phyloP scores from a whole-genome alignment of 2,888 invertebrate species.

The Polia nebulosa region DNA sequence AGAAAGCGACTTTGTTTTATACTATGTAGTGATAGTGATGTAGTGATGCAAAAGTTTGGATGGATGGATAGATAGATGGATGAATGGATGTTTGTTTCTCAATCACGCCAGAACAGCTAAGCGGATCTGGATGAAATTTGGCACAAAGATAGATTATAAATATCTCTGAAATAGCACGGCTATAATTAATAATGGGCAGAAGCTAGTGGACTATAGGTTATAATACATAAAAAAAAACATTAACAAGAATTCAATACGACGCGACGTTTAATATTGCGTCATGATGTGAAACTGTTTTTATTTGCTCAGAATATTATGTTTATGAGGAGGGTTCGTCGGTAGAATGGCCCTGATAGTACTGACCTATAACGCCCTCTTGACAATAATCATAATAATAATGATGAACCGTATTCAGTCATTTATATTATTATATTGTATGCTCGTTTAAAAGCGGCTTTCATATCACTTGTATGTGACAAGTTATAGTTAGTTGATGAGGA shows the following conservation, averaged over 20 bases:
- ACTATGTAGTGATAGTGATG: no score
- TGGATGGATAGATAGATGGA: no score
- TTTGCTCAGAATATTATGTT: slow-evolving; percentile 49
- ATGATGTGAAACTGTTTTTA: slow-evolving; percentile 60
- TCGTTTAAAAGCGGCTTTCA: slow-evolving; percentile 3
- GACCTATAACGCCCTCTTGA: slow-evolving; percentile 71
- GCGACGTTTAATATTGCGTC: slow-evolving; percentile 65
- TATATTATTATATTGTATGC: slow-evolving; percentile 48
- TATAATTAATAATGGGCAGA: no score
- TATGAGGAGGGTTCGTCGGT: slow-evolving; percentile 55
- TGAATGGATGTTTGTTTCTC: no score
- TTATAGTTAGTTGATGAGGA: slow-evolving; percentile 14
- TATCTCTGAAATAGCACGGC: no score
- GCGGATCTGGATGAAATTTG: no score
- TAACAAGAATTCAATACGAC: slow-evolving; percentile 2
- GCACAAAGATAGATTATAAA: no score
- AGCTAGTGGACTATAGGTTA: neutral
- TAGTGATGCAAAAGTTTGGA: no score
- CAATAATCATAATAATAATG: slow-evolving; percentile 62
- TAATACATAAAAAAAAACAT: neutral
- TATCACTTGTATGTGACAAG: slow-evolving; percentile 20
- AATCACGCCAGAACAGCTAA: no score
- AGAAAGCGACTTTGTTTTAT: no score
- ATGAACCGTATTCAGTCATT: slow-evolving; percentile 47
- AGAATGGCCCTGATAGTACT: slow-evolving; percentile 71